Conservation (phyloP, 2,797 vertebrate species). For the Emydoidea blandingii region DNA sequence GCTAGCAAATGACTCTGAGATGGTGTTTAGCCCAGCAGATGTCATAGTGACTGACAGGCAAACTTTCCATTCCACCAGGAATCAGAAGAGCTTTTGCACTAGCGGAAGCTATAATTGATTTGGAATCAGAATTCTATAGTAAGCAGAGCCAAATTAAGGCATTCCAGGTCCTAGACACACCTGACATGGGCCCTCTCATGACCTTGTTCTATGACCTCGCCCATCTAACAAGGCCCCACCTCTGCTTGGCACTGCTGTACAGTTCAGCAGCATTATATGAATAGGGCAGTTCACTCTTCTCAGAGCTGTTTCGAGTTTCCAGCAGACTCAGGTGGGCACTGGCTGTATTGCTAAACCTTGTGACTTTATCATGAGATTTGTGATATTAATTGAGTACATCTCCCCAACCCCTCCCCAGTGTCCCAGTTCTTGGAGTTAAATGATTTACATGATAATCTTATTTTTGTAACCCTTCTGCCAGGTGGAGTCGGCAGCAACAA, state of each 20-base stretch:
- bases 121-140: background rate
- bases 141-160: conserved; percentile 17
- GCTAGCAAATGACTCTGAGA: background rate
- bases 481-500: no score
- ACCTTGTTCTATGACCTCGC: background rate
- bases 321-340: background rate
- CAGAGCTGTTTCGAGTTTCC: background rate
- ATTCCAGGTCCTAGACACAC: background rate
- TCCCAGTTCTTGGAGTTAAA: background rate
- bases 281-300: background rate
- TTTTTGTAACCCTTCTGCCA: background rate
- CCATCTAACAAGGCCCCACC: background rate
- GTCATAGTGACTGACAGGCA: background rate
- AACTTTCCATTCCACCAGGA: background rate
- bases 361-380: background rate
- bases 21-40: background rate
- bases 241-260: background rate
- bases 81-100: background rate
- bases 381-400: background rate
- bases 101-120: background rate
- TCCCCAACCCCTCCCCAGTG: no score
- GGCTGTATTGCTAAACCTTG: background rate
- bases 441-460: background rate
- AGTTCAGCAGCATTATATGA: background rate
- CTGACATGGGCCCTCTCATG: background rate